Evolutionary conservation across 92 coral and sea anemone genomes (phyloP), one percentile per base, ranked within the genome.

Genomic region (Porites lobata): DNA sequence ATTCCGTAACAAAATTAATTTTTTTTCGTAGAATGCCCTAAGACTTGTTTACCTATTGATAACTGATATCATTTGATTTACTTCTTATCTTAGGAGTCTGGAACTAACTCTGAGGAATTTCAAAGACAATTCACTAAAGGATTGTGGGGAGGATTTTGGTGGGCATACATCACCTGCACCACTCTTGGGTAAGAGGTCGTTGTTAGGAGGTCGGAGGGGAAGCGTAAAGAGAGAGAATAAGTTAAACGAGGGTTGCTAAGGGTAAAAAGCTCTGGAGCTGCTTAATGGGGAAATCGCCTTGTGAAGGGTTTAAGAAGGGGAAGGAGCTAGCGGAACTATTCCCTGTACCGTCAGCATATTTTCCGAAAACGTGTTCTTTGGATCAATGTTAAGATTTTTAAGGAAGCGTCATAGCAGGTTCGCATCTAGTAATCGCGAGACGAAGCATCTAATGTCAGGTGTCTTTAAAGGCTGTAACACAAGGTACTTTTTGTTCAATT

Each of bases 151-250:
- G 94, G 94, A 20, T 50, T 74, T 78, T 91, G 94, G 94, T 74
- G 89, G 85, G 88, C 94, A 17, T 91, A 81, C 69, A 77, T 87
- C 51, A 87, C 80, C 26, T 78, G 87, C 69, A 92, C 94, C 13
- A 91, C 94, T 17, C 38, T 91, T 22, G 94, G 94, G 94, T 91
- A 21, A 82, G 91, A 38, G 47, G 47, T 0, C 47, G 47, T 58
- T 22, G 54, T 12, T n/a, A 3, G 71, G 82, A 71, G 65, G n/a
- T 69, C 20, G n/a, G 15, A 65, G 9, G 9, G 11, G 11, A 29
- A 9, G 58, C 10, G 43, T 65, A 21, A 14, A 20, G n/a, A 12
- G 52, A 26, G 20, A 29, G 14, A 19, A 24, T 15, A 20, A 10
- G 47, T 53, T 24, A 21, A 53, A 13, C 14, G 8, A 73, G 18